Evolutionary conservation across 2,888 invertebrate genomes (phyloP).

Genomic region (Pseudanteris insignis): DNA sequence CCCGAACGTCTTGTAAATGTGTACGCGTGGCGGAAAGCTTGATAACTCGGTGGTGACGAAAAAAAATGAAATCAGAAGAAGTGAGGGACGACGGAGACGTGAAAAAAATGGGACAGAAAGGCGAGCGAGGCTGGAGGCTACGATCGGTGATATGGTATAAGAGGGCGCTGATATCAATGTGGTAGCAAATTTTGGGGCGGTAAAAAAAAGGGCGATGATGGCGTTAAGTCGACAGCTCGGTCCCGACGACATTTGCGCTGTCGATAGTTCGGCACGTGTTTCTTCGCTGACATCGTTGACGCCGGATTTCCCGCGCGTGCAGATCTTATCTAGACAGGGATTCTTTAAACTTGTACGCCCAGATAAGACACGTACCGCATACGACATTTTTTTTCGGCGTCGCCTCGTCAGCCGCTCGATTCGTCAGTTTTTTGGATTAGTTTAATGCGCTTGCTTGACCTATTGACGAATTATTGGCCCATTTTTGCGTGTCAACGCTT

Average conservation of each 20-base stretch:
- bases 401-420: not conserved
- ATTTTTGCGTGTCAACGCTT: too few species aligned
- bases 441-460: constrained; percentile 4
- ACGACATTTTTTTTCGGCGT: not conserved
- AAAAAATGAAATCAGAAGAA: constrained; percentile 8
- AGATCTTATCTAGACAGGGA: constrained; percentile 32
- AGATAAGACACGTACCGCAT: constrained; percentile 34
- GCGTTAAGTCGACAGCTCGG: constrained; percentile 22
- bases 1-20: constrained; percentile 21
- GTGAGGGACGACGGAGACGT: not conserved
- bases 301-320: constrained; percentile 28
- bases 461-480: constrained; percentile 5
- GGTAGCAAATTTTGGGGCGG: constrained; percentile 33
- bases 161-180: constrained; percentile 26
- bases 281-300: not conserved
- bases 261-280: constrained; percentile 34
- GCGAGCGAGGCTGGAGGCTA: constrained; percentile 24
- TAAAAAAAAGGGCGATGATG: constrained; percentile 30
- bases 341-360: constrained; percentile 22
- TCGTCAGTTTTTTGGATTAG: constrained; percentile 1
- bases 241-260: constrained; percentile 1
- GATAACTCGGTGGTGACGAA: constrained; percentile 8
- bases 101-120: constrained; percentile 8
- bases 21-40: constrained; percentile 23
- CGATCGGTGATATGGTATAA: constrained; percentile 25